Conservation (phyloP, 92 coral and sea anemone genomes). For the Desmophyllum pertusum region DNA sequence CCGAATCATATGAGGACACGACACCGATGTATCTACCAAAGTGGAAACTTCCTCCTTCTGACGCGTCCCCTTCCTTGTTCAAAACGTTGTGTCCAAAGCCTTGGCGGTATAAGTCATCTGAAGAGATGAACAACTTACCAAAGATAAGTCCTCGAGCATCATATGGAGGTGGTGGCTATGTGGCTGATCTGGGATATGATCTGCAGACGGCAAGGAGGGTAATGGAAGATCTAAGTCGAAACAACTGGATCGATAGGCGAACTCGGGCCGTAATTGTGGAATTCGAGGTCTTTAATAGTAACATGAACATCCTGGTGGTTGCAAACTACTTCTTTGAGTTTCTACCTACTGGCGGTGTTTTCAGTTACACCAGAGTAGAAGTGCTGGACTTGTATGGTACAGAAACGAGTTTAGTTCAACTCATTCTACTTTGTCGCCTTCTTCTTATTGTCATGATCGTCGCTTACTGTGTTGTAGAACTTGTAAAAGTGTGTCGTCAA, state of each 20-base stretch:
- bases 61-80: background rate
- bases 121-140: constrained; percentile 37
- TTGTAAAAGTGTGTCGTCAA: constrained; percentile 38
- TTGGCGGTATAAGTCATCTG: constrained; percentile 62
- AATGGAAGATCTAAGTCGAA: constrained; percentile 30
- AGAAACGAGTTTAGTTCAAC: constrained; percentile 24
- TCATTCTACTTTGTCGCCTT: constrained; percentile 43
- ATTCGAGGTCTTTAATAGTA: constrained; percentile 59
- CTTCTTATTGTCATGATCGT: constrained; percentile 62
- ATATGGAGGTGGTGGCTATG: constrained; percentile 79
- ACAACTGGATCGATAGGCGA: constrained; percentile 65
- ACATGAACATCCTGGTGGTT: constrained; percentile 61
- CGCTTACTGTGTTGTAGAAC: constrained; percentile 58
- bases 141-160: constrained; percentile 41
- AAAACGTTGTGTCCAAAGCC: constrained; percentile 71
- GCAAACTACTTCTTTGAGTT: constrained; percentile 63
- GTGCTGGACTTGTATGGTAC: constrained; percentile 28
- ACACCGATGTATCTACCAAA: constrained; percentile 67
- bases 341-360: constrained; percentile 64
- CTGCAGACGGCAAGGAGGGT: constrained; percentile 50
- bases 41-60: constrained; percentile 39
- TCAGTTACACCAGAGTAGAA: constrained; percentile 24
- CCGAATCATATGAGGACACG: constrained; percentile 56
- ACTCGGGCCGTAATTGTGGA: constrained; percentile 64
- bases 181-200: constrained; percentile 70